A percentile compares a stretch with the other conserved stretches of the same genome.
These are phyloP conservation scores for Harpegnathos saltator DNA, from an alignment of 1,140 invertebrate species.

Conservation along the genomic window DNA sequence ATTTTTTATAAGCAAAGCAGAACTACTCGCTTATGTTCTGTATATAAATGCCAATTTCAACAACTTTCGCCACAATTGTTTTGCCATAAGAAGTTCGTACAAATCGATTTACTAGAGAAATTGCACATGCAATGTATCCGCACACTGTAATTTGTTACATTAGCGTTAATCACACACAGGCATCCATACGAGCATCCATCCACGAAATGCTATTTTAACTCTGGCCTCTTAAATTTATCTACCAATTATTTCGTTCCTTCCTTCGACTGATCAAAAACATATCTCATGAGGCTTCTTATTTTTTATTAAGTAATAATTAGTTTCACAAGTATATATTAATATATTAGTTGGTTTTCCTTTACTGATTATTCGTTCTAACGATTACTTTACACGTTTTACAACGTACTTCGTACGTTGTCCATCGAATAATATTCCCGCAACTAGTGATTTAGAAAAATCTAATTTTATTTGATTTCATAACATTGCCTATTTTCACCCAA, in stretches of 20 bases:
- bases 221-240: constrained; percentile 37
- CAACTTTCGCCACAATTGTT: constrained; percentile 19
- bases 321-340: neutral
- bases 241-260: neutral
- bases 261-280: neutral
- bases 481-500: constrained; percentile 18
- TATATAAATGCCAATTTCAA: constrained; percentile 47
- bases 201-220: constrained; percentile 13
- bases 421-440: neutral
- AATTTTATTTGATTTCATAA: neutral
- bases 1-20: constrained; percentile 51
- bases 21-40: constrained; percentile 45
- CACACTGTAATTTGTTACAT: neutral
- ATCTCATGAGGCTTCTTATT: constrained; percentile 19
- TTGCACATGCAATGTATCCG: neutral
- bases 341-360: neutral
- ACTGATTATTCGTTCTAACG: neutral
- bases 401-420: too few relatives aligned
- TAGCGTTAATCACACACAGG: constrained; percentile 1
- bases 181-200: neutral
- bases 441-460: neutral
- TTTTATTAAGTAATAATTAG: neutral
- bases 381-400: neutral
- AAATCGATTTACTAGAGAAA: constrained; percentile 47
- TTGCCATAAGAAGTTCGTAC: constrained; percentile 6